A percentile compares a stretch with the other conserved stretches of the same genome.
These are phyloP conservation scores for Takifugu bimaculatus DNA, from an alignment of 2,113 vertebrate species.

Conservation along the genomic window DNA sequence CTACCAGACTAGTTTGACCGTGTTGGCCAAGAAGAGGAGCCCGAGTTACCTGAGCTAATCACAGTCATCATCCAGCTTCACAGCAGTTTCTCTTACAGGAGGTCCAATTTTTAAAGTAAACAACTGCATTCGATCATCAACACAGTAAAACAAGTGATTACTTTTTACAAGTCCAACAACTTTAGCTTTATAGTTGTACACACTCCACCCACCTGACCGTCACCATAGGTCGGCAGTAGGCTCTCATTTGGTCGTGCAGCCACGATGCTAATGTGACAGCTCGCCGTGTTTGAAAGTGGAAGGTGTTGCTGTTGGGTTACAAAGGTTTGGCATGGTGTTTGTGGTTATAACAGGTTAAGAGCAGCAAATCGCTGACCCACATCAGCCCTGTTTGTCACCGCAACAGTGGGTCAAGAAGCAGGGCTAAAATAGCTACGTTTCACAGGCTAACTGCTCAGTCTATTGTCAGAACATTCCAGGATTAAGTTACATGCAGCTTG, in stretches of 20 bases:
- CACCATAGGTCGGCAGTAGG: slow-evolving; percentile 16
- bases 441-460: slow-evolving; percentile 4
- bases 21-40: not conserved
- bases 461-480: not conserved
- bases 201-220: slow-evolving; percentile 9
- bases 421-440: not conserved
- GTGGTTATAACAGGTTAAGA: slow-evolving; percentile 32
- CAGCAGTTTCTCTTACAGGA: too few relatives aligned
- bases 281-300: slow-evolving; percentile 39
- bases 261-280: not conserved
- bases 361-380: slow-evolving; percentile 41
- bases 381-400: slow-evolving; percentile 26
- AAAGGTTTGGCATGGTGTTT: slow-evolving; percentile 11
- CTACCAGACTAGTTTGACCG: not conserved
- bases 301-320: slow-evolving; percentile 42
- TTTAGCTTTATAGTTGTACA: slow-evolving; percentile 2
- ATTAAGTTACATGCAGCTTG: slow-evolving; percentile 3
- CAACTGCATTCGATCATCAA: too few relatives aligned
- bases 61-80: not conserved
- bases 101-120: too few relatives aligned
- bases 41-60: not conserved
- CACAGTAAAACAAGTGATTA: too few relatives aligned
- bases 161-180: too few relatives aligned
- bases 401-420: slow-evolving; percentile 25
- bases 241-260: slow-evolving; percentile 9